phyloP scores from a whole-genome alignment of 2,113 vertebrate species.

The Cynoglossus semilaevis region DNA sequence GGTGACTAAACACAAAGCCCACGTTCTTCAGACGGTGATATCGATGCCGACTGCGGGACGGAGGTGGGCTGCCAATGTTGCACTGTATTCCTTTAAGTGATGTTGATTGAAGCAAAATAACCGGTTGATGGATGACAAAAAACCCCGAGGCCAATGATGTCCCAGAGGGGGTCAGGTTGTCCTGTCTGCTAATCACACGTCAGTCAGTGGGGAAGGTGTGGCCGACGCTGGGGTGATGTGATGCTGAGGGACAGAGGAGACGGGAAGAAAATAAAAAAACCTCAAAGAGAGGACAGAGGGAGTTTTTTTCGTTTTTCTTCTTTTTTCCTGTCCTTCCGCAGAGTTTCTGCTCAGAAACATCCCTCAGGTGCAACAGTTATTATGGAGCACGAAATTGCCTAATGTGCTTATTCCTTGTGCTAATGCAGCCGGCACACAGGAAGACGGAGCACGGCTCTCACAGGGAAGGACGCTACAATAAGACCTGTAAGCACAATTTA shows the following conservation, averaged over 20 bases:
- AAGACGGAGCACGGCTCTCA: slow-evolving; percentile 57
- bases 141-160: slow-evolving; percentile 47
- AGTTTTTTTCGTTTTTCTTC: background rate
- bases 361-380: slow-evolving; percentile 71
- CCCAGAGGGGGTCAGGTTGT: slow-evolving; percentile 32
- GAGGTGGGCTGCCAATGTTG: slow-evolving; percentile 9
- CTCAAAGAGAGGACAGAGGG: slow-evolving; percentile 3
- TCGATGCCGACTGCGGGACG: slow-evolving; percentile 1
- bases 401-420: slow-evolving; percentile 73
- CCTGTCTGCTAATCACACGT: slow-evolving; percentile 47
- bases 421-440: slow-evolving; percentile 67
- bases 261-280: too few relatives aligned
- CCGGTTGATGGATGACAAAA: slow-evolving; percentile 35
- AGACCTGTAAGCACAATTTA: slow-evolving; percentile 77
- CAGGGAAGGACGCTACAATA: slow-evolving; percentile 59
- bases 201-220: slow-evolving; percentile 34
- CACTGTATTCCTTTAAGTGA: slow-evolving; percentile 22
- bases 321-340: slow-evolving; percentile 55
- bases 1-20: background rate
- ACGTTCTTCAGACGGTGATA: background rate
- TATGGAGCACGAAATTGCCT: slow-evolving; percentile 72
- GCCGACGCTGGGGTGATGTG: too few relatives aligned
- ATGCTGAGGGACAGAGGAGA: slow-evolving; percentile 2
- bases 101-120: slow-evolving; percentile 36
- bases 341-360: slow-evolving; percentile 58